Evolutionary conservation across 1,140 invertebrate genomes (phyloP), one percentile per base, ranked within the genome.

Genomic region (Colletes latitarsis): DNA sequence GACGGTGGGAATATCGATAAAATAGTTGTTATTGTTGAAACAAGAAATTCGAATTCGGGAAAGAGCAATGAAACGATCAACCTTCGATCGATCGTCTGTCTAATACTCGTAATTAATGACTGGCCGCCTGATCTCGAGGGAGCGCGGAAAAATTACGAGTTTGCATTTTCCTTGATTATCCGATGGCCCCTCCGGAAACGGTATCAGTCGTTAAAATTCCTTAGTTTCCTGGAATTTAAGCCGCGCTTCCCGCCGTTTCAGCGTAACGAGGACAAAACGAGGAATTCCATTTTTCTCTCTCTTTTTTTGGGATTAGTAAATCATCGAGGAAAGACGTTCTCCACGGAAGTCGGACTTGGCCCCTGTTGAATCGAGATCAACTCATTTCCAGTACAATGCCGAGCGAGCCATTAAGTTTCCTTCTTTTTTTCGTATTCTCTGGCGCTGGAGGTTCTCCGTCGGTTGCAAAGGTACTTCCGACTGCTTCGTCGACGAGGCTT

Each of bases 181-280:
- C 69, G 19, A 14, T 10, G 15, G 49, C 2, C 43, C 12, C 39
- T 6, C 39, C 15, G 39, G 30, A 58, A 67, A 58, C 63, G 64
- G 74, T 68, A 68, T 77, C 74, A 67, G 52, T 19, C 57, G 76
- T 70, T 64, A 8, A 30, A 53, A 46, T 60, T 60, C 39, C 66
- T 58, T 52, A 21, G 46, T 19, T 19, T 4, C 10, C 6, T 2
- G 58, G 19, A 30, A 71, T 77, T 77, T 77, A 77, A 79, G 69
- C 57, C 68, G 68, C 43, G 46, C 55, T 58, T 60, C 68, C 57
- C 53, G 64, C 74, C 66, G 64, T 71, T 52, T 57, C 69, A 64
- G 12, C 69, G 60, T 79, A 79, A 79, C 60, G 75, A 77, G 57
- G 75, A 68, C 55, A 77, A 77, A 77, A 77, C 75, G 77, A 73